A percentile compares a stretch with the other conserved stretches of the same genome.
Conservation (phyloP, 2,888 invertebrate genomes). For the Pterostichus madidus region DNA sequence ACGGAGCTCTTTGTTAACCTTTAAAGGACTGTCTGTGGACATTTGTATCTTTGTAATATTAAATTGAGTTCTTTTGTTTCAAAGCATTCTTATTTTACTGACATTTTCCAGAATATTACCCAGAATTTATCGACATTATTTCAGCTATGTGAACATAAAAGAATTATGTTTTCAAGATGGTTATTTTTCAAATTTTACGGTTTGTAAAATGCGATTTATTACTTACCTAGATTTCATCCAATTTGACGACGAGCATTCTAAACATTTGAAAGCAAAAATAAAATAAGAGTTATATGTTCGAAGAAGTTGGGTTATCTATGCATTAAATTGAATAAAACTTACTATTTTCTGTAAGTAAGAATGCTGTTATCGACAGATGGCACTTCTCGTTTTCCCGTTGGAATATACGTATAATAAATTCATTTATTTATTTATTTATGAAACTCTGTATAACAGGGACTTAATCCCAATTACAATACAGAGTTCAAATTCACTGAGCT, state of each 20-base stretch:
- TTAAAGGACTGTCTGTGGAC: slow-evolving; percentile 10
- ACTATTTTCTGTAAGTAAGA: no score
- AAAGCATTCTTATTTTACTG: neutral
- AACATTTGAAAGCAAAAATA: neutral
- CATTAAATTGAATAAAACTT: no score
- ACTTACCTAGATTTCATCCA: neutral
- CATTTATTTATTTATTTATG: no score
- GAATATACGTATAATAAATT: no score
- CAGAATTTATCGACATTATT: slow-evolving; percentile 2
- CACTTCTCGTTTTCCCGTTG: no score
- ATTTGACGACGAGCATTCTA: neutral
- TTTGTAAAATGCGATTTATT: neutral
- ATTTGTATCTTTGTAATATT: neutral
- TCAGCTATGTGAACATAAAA: neutral
- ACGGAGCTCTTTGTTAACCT: slow-evolving; percentile 6
- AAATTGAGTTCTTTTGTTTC: slow-evolving; percentile 16
- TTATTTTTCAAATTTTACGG: slow-evolving; percentile 1
- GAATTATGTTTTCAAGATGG: neutral
- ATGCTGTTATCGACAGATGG: no score
- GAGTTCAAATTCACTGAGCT: no score
- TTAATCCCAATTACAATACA: no score
- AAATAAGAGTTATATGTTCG: neutral
- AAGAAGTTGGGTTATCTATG: no score
- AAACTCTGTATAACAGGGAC: no score
- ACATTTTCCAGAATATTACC: slow-evolving; percentile 12